Evolutionary conservation across 1,140 invertebrate genomes (phyloP).

Genomic region (Drosophila fuyamai): DNA sequence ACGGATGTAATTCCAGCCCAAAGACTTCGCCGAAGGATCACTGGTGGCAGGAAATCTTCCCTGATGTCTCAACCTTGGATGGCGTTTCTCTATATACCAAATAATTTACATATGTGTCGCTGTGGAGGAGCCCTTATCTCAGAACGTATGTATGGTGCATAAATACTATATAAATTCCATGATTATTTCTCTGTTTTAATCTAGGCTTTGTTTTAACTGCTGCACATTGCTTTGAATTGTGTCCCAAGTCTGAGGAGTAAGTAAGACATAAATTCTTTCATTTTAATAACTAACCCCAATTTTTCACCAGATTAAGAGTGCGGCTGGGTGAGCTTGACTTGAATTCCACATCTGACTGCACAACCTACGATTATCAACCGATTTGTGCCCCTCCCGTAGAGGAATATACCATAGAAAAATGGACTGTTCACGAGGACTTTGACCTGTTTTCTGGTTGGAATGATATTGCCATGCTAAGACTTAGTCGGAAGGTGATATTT

Average conservation of each 20-base stretch:
- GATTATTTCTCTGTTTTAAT: too few relatives aligned
- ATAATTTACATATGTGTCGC: neutral
- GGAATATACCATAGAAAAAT: neutral
- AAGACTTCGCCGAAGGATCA: neutral
- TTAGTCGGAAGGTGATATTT: neutral
- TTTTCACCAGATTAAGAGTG: neutral
- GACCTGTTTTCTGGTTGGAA: neutral
- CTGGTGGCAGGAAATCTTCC: neutral
- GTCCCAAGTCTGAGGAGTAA: neutral
- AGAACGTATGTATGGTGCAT: neutral
- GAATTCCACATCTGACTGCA: neutral
- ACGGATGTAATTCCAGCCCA: neutral
- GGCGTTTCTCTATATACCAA: neutral
- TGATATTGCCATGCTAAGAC: constrained; percentile 1
- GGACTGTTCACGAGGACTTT: neutral
- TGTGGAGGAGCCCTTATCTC: constrained; percentile 8
- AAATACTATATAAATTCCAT: neutral
- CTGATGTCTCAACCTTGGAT: constrained; percentile 8
- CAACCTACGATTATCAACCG: neutral
- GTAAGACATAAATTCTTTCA: neutral
- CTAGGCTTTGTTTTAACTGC: constrained; percentile 7
- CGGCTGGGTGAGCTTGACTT: constrained; percentile 1
- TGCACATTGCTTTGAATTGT: constrained; percentile 1
- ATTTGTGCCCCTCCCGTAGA: constrained; percentile 2
- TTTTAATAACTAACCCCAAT: neutral